These are phyloP conservation scores for Nasonia giraulti DNA, from an alignment of 1,140 invertebrate genomes.

Conservation along the genomic window DNA sequence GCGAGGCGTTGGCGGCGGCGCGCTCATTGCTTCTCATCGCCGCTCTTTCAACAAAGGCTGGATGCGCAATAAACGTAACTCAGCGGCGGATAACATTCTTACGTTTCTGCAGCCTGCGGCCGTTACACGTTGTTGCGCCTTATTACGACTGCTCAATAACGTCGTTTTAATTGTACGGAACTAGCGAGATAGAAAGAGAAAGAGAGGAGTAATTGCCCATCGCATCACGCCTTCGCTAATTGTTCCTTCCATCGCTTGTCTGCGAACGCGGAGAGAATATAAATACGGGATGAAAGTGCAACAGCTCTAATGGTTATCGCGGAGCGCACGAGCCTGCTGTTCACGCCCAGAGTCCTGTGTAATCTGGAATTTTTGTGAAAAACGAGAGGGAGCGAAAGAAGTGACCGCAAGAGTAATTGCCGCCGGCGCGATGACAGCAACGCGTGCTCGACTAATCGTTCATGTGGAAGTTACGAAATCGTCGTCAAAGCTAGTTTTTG, in stretches of 20 bases:
- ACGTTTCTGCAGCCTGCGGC: not conserved
- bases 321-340: not conserved
- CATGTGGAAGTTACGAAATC: too few relatives aligned
- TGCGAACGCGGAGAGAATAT: too few relatives aligned
- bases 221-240: not conserved
- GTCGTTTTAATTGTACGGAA: conserved; percentile 36
- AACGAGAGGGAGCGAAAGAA: not conserved
- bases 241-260: not conserved
- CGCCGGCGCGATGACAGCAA: not conserved
- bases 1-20: not conserved
- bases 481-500: too few relatives aligned
- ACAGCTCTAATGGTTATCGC: too few relatives aligned
- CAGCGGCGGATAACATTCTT: not conserved
- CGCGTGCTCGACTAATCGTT: too few relatives aligned
- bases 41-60: not conserved
- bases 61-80: conserved; percentile 3
- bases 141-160: conserved; percentile 30
- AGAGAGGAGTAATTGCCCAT: conserved; percentile 2
- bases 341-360: not conserved
- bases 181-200: not conserved
- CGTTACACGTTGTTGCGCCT: conserved; percentile 22
- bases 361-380: not conserved
- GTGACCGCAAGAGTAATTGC: not conserved
- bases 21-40: too few relatives aligned
- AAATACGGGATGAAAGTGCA: too few relatives aligned